Percentiles rank a stretch among this genome's conserved stretches.
Evolutionary conservation across 2,888 invertebrate species (phyloP).

Genomic region (Nomada fabriciana): DNA sequence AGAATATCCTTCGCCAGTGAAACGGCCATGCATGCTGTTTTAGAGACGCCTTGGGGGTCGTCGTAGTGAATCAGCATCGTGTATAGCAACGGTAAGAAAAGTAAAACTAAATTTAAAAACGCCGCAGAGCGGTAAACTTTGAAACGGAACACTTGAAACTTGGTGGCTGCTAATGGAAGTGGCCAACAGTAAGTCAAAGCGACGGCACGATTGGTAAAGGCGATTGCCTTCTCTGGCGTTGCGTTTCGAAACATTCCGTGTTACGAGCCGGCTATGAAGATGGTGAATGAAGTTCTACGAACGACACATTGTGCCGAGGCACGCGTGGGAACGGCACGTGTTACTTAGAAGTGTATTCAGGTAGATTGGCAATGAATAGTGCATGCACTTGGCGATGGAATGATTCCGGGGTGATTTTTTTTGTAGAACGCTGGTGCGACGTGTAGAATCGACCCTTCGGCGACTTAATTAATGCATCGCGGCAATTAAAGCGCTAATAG

Average conservation of each 20-base stretch:
- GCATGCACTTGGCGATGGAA: too few species aligned
- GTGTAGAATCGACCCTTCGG: too few species aligned
- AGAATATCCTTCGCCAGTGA: neutral
- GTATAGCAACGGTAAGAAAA: conserved; percentile 38
- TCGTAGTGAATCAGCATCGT: conserved; percentile 27
- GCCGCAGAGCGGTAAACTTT: conserved; percentile 41
- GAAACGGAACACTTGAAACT: conserved; percentile 30
- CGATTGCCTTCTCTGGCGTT: conserved; percentile 52
- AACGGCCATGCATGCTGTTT: neutral
- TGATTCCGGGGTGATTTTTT: too few species aligned
- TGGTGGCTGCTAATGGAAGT: conserved; percentile 33
- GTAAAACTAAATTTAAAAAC: conserved; percentile 19
- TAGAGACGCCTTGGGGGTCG: conserved; percentile 35
- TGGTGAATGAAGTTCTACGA: too few species aligned
- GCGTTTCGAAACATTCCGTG: conserved; percentile 20
- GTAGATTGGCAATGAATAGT: too few species aligned
- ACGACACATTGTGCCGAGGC: too few species aligned
- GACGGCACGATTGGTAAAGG: conserved; percentile 40
- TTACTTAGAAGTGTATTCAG: too few species aligned
- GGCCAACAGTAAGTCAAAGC: conserved; percentile 60
- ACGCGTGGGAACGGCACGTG: too few species aligned
- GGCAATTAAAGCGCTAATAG: neutral
- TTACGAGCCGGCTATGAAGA: too few species aligned
- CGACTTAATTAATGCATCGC: neutral
- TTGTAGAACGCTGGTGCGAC: too few species aligned